These are phyloP conservation scores for Dipodomys spectabilis DNA, from an alignment of 2,113 vertebrate species.

Conservation along the genomic window DNA sequence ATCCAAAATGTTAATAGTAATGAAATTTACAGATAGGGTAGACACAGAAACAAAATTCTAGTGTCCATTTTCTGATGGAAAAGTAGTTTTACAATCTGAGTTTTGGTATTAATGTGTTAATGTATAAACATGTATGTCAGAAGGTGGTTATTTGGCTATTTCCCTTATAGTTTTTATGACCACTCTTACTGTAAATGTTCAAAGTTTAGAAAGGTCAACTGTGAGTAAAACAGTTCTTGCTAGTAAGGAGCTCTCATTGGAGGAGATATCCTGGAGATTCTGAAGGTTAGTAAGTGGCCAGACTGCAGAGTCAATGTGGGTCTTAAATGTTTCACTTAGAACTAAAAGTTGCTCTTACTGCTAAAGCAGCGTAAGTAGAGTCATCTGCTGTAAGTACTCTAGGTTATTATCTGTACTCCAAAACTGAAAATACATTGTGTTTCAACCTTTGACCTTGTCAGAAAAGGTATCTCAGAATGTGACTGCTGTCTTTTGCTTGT, in stretches of 20 bases:
- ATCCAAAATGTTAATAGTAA: background rate
- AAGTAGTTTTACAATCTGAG: background rate
- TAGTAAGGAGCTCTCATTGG: background rate
- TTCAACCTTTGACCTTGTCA: background rate
- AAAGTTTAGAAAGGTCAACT: background rate
- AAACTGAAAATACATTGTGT: conserved; percentile 26
- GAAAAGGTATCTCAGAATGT: background rate
- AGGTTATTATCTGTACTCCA: background rate
- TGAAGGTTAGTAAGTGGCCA: conserved; percentile 39
- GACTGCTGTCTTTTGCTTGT: conserved; percentile 20
- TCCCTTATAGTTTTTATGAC: background rate
- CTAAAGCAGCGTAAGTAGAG: background rate
- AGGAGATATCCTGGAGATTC: background rate
- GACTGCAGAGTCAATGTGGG: background rate
- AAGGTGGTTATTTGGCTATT: background rate
- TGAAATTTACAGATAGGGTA: background rate
- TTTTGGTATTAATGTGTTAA: background rate
- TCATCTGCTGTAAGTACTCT: background rate
- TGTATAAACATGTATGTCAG: background rate
- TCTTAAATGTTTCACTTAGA: conserved; percentile 38
- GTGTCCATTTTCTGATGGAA: background rate
- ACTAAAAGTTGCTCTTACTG: conserved; percentile 8
- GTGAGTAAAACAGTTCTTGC: background rate
- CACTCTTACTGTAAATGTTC: background rate
- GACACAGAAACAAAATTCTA: background rate